Conservation (phyloP, 2,888 invertebrate genomes). For the Zygaena filipendulae region DNA sequence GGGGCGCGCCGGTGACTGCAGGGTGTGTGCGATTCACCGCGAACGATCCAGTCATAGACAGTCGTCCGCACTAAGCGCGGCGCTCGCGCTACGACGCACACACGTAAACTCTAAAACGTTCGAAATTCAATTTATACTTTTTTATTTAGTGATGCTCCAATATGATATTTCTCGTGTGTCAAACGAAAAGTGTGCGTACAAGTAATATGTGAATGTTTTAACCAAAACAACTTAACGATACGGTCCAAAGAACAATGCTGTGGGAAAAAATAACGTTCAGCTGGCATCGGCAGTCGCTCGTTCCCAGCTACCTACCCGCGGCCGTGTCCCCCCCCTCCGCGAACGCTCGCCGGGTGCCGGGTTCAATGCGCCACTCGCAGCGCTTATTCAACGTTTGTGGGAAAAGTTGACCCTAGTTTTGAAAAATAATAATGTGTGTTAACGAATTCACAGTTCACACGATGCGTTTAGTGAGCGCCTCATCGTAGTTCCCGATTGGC, state of each 20-base stretch:
- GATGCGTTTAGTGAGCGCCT: constrained; percentile 43
- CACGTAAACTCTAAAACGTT: neutral
- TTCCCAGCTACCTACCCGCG: constrained; percentile 61
- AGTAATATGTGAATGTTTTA: too few relatives aligned
- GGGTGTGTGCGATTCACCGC: constrained; percentile 55
- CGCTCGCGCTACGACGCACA: too few relatives aligned
- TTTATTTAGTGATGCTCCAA: too few relatives aligned
- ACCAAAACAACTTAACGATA: constrained; percentile 36
- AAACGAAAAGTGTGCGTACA: too few relatives aligned
- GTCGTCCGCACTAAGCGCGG: constrained; percentile 53
- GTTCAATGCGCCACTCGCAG: constrained; percentile 34
- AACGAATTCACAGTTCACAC: constrained; percentile 66
- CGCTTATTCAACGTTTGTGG: constrained; percentile 69
- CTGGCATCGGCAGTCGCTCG: constrained; percentile 66
- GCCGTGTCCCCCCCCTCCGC: constrained; percentile 60
- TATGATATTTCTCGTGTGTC: too few relatives aligned
- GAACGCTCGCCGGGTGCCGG: constrained; percentile 67
- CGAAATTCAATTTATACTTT: too few relatives aligned
- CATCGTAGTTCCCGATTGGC: constrained; percentile 34
- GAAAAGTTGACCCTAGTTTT: constrained; percentile 67
- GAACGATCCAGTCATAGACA: constrained; percentile 30
- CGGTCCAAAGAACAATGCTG: constrained; percentile 69
- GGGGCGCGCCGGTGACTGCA: constrained; percentile 42
- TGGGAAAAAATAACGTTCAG: constrained; percentile 72
- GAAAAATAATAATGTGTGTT: constrained; percentile 58